A percentile compares a stretch with the other conserved stretches of the same genome.
Evolutionary conservation across 2,888 invertebrate species (phyloP).

Genomic region (Pegoplata infirma): DNA sequence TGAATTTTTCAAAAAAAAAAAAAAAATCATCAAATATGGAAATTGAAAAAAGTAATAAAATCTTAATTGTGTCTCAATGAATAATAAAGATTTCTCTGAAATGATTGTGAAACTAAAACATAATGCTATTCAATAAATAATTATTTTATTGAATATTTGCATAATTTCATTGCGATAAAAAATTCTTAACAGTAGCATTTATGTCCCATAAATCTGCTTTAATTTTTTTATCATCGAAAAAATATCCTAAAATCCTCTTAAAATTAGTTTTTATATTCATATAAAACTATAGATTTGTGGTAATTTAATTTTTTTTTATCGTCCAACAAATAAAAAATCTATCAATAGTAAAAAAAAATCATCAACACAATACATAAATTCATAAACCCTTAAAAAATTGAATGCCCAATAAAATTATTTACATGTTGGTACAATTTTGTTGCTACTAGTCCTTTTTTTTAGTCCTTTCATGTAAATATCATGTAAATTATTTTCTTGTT

Average conservation of each 20-base stretch:
- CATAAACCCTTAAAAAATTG: constrained; percentile 4
- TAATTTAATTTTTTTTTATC: constrained; percentile 29
- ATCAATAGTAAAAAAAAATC: constrained; percentile 38
- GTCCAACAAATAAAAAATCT: constrained; percentile 25
- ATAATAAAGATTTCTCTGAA: not conserved
- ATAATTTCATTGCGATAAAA: constrained; percentile 14
- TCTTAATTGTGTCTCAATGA: no score
- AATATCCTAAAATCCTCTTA: constrained; percentile 55
- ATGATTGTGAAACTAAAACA: not conserved
- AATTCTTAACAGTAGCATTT: constrained; percentile 34
- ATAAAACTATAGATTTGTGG: constrained; percentile 37
- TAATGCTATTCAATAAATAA: not conserved
- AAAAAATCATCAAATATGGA: no score
- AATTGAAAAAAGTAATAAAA: no score
- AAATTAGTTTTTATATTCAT: constrained; percentile 44
- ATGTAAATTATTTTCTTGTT: constrained; percentile 57
- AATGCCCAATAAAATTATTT: constrained; percentile 20
- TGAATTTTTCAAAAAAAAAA: no score
- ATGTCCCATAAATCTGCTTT: constrained; percentile 39
- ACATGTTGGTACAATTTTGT: not conserved
- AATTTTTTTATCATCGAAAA: constrained; percentile 31
- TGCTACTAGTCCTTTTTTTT: constrained; percentile 21
- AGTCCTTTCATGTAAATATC: constrained; percentile 15
- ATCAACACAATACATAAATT: constrained; percentile 24
- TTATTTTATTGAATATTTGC: constrained; percentile 5